Percentiles rank a stretch among this genome's conserved stretches.
phyloP scores from a whole-genome alignment of 2,797 vertebrate species.

The Setipinna tenuifilis region DNA sequence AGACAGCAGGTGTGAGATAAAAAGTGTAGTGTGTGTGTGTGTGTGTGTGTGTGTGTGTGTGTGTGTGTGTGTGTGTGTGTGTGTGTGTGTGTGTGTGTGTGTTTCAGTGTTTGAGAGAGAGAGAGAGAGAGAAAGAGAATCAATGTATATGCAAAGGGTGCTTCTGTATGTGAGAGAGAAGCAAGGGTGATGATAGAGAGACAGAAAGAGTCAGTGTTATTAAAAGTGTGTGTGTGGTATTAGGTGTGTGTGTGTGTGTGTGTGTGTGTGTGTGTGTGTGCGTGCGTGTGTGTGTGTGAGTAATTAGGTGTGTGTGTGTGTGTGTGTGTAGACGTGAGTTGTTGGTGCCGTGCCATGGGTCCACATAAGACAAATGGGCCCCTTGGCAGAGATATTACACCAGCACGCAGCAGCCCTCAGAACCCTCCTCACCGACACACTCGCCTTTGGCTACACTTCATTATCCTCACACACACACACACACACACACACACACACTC shows the following conservation, averaged over 20 bases:
- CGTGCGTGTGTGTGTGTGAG: not conserved
- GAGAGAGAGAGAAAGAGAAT: not conserved
- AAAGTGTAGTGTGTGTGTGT: not conserved
- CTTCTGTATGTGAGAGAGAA: too few relatives aligned
- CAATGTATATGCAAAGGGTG: too few relatives aligned
- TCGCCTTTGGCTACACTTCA: not conserved
- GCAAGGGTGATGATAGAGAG: too few relatives aligned
- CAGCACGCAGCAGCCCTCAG: not conserved
- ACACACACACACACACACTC: not conserved
- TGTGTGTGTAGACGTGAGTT: not conserved
- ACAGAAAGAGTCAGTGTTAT: too few relatives aligned
- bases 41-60: not conserved
- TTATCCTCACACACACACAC: not conserved
- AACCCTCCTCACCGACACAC: not conserved
- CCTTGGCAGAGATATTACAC: not conserved
- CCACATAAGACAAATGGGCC: conserved; percentile 10
- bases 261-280: not conserved
- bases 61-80: not conserved
- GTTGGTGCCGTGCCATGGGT: not conserved
- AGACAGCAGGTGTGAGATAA: not conserved
- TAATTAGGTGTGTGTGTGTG: not conserved
- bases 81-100: not conserved
- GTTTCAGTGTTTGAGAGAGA: not conserved
- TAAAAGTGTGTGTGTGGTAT: too few relatives aligned
- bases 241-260: not conserved